Evolutionary conservation across 2,113 vertebrate genomes (phyloP).

Genomic region (Syrmaticus mikado): DNA sequence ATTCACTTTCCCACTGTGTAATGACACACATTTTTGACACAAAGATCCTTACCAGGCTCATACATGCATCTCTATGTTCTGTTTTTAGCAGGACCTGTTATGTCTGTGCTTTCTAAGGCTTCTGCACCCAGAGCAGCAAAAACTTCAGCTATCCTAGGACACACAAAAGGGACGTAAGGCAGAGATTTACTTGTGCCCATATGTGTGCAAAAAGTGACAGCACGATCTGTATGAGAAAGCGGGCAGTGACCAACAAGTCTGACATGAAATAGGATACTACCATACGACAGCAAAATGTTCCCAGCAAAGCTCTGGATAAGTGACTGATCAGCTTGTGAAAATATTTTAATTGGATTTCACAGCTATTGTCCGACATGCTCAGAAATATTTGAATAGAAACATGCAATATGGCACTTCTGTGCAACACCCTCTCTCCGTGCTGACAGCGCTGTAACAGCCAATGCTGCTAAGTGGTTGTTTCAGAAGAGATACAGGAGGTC

Average conservation of each 20-base stretch:
- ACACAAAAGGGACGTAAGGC: neutral
- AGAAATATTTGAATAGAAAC: neutral
- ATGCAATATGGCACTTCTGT: neutral
- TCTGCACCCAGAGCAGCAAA: neutral
- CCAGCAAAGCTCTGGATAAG: neutral
- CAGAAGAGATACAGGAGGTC: neutral
- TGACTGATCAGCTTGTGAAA: neutral
- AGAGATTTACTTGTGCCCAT: neutral
- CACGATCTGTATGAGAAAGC: neutral
- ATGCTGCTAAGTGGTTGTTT: neutral
- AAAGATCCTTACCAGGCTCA: neutral
- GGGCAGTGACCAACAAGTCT: neutral
- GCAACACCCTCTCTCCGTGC: rapidly evolving
- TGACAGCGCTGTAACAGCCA: neutral
- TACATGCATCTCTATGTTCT: neutral
- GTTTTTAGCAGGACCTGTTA: neutral
- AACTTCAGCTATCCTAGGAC: neutral
- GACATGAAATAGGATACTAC: neutral
- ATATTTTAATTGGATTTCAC: neutral
- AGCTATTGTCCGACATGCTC: neutral
- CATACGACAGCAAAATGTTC: neutral
- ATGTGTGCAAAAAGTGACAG: neutral
- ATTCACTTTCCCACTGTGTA: neutral
- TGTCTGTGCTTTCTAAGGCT: neutral
- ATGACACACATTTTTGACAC: neutral